Evolutionary conservation across 2,797 vertebrate genomes (phyloP).

Genomic region (Leptodactylus fallax): DNA sequence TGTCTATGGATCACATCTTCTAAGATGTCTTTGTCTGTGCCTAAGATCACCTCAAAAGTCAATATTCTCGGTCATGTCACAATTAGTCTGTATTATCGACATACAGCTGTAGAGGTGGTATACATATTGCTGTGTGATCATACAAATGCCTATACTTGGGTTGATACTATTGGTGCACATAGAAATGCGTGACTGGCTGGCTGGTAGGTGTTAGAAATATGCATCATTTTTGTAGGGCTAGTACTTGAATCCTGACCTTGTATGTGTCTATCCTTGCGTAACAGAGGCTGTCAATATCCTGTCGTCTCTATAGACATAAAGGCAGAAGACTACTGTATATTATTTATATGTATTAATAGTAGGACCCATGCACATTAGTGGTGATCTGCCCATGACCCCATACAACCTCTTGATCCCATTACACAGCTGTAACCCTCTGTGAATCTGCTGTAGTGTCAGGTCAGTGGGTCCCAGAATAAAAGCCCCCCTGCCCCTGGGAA

Average conservation of each 20-base stretch:
- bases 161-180: neutral
- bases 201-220: neutral
- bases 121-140: neutral
- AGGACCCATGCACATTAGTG: slow-evolving; percentile 25
- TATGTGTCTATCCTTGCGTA: neutral
- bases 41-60: too few relatives aligned
- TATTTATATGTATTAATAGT: slow-evolving; percentile 37
- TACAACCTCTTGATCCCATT: slow-evolving; percentile 41
- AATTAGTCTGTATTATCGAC: neutral
- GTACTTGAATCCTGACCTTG: neutral
- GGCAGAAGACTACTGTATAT: neutral
- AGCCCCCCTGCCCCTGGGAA: slow-evolving; percentile 27
- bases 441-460: slow-evolving; percentile 22
- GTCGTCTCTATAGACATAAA: neutral
- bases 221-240: neutral
- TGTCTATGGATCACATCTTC: slow-evolving; percentile 5
- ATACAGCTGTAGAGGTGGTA: neutral
- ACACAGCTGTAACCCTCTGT: slow-evolving; percentile 43
- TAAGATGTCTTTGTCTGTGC: neutral
- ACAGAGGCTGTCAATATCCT: neutral
- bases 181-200: neutral
- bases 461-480: slow-evolving; percentile 39
- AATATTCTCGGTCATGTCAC: neutral
- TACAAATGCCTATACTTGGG: neutral
- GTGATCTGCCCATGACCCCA: slow-evolving; percentile 35